Evolutionary conservation across 2,888 invertebrate genomes (phyloP), one percentile per base, ranked within the genome.

Genomic region (Drosophila antonietae): DNA sequence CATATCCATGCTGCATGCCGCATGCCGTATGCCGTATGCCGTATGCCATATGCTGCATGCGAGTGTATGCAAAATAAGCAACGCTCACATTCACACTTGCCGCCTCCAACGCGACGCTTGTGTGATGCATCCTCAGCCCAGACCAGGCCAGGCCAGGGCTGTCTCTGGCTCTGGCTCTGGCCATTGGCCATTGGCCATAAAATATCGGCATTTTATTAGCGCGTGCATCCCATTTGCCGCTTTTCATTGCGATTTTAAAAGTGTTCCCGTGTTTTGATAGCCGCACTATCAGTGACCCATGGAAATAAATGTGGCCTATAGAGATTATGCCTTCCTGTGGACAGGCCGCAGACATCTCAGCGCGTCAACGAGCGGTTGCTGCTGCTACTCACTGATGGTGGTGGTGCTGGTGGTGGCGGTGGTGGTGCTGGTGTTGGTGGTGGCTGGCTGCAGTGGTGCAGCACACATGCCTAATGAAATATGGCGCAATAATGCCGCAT

Each of bases 241-340:
- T 89, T 84, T 84, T 89, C 87, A 88, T 89, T 89, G 89, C 87
- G 89, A 87, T 90, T 90, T 90, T 90, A 90, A 90, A 90, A 90
- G 90, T 90, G 90, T 90, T 90, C 90, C 89, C 90, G 83, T 90
- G 90, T 90, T 90, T 90, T 90, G 90, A 90, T 90, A 90, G 90
- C 83, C 88, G 68, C 85, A 81, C 90, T 90, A 90, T 90, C 90
- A 90, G 90, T 86, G 90, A 89, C 88, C 88, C 90, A 90, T 89
- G 90, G 82, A 90, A 90, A 90, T 90, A 87, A 90, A 90, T 90
- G 90, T 90, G 90, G 90, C 90, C 90, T 85, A 90, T 90, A 90
- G 90, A 90, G 90, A 90, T 90, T 90, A 89, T 83, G 82, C 83
- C 81, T 75, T 82, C 81, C 73, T 70, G 75, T 57, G 65, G 69